Base-by-base conservation (phyloP, 2,888 invertebrate genomes). In the Andrena hattorfiana region DNA sequence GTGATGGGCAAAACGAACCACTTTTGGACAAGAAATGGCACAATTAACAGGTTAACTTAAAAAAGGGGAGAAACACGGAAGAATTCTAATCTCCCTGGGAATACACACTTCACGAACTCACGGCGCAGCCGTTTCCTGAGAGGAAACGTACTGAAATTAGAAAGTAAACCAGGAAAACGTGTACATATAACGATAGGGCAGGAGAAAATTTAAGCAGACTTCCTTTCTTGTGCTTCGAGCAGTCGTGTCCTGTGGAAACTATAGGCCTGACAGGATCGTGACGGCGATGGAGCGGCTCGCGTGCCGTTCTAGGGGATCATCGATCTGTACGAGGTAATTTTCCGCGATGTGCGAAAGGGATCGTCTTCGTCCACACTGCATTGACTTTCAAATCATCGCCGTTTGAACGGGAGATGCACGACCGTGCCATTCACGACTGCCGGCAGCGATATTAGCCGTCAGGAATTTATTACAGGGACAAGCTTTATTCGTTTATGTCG, bases 91-190 rank as follows among this genome's bases (percentile, higher is more conserved):
- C 16, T 26, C 23, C 60, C 8, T 28, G 67, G 26, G 30, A 62
- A 54, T 48, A 48, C 59, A 13, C 13, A 10, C 7, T 7, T 10
- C 60, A 26, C 10, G 51, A 32, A 20, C 7, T 35, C 54, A n/a
- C 70, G 23, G 16, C 16, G 32, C 10, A 54, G 13, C 20, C 2
- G 32, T 69, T 67, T 70, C 77, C 48, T 68, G 23, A 42, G 66
- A 68, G 73, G 74, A 66, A 77, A 66, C 60, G 20, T 42, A 23
- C 28, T 10, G 72, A 71, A 42, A 67, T 54, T 77, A 76, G 84
- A 86, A 88, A 84, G 73, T 64, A 72, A 77, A 84, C 74, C 49
- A 26, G 28, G 68, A 56, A 75, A 87, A 74, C 75, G 54, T 56
- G 60, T 69, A 42, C 66, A 48, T 23, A 63, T 16, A 20, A 68